These are phyloP conservation scores for Lycodopsis pacificus DNA, from an alignment of 2,797 vertebrate species.

Conservation along the genomic window DNA sequence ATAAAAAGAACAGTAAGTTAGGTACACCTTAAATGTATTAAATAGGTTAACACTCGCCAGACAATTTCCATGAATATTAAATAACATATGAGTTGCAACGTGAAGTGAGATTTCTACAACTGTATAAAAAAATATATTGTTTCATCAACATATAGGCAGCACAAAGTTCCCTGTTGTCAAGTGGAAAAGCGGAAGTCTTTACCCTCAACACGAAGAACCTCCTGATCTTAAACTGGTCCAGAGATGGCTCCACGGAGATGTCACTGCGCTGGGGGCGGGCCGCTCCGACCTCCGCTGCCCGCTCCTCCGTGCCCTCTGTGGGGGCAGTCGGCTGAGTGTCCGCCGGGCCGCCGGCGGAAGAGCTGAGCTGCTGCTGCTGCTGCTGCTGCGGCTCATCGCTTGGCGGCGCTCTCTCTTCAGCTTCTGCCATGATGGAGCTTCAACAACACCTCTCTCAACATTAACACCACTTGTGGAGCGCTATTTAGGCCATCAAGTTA, in stretches of 20 bases:
- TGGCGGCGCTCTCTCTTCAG: conserved; percentile 40
- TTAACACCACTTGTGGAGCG: neutral
- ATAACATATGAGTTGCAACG: neutral
- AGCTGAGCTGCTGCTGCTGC: conserved; percentile 1
- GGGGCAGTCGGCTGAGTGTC: neutral
- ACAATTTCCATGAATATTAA: neutral
- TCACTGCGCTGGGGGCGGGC: neutral
- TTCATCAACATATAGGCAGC: neutral
- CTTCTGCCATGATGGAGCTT: conserved; percentile 68
- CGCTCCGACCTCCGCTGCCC: neutral
- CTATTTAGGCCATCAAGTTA: no score
- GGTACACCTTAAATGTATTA: neutral
- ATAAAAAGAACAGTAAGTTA: neutral
- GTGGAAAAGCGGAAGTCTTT: conserved; percentile 28
- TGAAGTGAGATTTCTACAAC: neutral
- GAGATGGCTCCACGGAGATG: neutral
- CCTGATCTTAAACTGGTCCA: conserved; percentile 73
- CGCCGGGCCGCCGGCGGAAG: neutral
- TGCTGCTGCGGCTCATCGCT: conserved; percentile 9
- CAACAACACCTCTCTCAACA: neutral
- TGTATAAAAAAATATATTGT: neutral
- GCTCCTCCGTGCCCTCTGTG: neutral
- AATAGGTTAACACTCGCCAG: neutral
- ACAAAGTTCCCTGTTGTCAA: neutral
- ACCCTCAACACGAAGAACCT: conserved; percentile 86